phyloP scores from a whole-genome alignment of 2,113 vertebrate species.

The Chroicocephalus ridibundus region DNA sequence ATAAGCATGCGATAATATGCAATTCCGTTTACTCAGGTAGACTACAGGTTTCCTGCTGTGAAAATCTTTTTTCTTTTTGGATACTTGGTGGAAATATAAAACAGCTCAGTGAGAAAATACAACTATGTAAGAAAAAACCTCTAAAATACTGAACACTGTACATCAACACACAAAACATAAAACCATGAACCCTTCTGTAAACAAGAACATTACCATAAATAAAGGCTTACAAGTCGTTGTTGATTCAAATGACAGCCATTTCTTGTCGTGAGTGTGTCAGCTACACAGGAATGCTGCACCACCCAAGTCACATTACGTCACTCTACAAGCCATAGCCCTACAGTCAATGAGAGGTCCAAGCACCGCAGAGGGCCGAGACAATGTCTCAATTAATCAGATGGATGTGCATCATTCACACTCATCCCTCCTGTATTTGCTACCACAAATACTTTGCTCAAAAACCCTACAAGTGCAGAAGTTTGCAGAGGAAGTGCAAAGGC shows the following conservation, averaged over 20 bases:
- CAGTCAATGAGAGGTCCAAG: not conserved
- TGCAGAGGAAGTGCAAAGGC: not conserved
- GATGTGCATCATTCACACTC: not conserved
- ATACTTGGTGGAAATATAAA: not conserved
- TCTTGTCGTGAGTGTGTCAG: not conserved
- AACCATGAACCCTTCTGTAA: not conserved
- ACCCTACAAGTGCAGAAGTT: not conserved
- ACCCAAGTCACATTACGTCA: not conserved
- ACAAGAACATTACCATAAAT: slow-evolving; percentile 10
- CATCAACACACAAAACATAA: not conserved
- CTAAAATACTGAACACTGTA: not conserved
- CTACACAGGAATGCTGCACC: slow-evolving; percentile 11
- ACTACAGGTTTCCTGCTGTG: not conserved
- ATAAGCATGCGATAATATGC: not conserved
- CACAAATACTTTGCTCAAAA: not conserved
- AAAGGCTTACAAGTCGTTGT: not conserved
- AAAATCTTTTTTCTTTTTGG: not conserved
- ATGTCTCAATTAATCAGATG: not conserved
- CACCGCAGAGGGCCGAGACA: not conserved
- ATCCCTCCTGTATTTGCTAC: not conserved
- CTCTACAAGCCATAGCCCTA: not conserved
- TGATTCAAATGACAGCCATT: slow-evolving; percentile 2
- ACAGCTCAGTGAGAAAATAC: not conserved
- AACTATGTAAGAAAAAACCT: not conserved
- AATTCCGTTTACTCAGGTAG: not conserved